Conservation (phyloP, 2,113 vertebrate genomes). For the Mormyrus lacerda region DNA sequence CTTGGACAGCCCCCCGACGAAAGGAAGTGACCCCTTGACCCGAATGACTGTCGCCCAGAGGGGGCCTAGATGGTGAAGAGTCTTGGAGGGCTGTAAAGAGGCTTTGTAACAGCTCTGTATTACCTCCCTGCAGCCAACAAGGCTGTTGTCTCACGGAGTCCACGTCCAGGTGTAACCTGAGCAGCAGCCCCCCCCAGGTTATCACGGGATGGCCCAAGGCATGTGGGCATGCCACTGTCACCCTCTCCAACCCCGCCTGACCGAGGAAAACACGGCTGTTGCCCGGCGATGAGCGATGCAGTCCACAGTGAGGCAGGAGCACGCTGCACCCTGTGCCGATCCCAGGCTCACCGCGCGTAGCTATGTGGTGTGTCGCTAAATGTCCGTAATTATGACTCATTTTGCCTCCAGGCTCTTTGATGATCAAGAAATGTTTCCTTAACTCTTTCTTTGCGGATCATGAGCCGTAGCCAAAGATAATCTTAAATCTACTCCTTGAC, state of each 20-base stretch:
- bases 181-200: neutral
- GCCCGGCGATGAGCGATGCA: neutral
- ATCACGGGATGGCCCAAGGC: neutral
- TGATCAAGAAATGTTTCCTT: neutral
- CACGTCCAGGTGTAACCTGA: neutral
- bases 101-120: conserved; percentile 24
- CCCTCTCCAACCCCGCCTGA: neutral
- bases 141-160: neutral
- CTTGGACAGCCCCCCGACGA: too few species aligned
- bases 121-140: conserved; percentile 12
- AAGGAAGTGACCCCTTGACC: neutral
- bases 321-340: neutral
- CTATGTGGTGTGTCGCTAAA: too few species aligned
- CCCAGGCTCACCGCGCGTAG: neutral
- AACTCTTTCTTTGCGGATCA: neutral
- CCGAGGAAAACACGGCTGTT: neutral
- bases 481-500: neutral
- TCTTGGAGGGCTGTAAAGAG: conserved; percentile 21
- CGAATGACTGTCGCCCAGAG: neutral
- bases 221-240: neutral
- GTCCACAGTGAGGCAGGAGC: neutral
- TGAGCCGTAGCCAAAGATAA: neutral
- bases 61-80: conserved; percentile 15
- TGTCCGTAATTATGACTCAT: neutral
- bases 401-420: neutral